These are phyloP conservation scores for Oreortyx pictus DNA, from an alignment of 2,797 vertebrate species.

Conservation along the genomic window DNA sequence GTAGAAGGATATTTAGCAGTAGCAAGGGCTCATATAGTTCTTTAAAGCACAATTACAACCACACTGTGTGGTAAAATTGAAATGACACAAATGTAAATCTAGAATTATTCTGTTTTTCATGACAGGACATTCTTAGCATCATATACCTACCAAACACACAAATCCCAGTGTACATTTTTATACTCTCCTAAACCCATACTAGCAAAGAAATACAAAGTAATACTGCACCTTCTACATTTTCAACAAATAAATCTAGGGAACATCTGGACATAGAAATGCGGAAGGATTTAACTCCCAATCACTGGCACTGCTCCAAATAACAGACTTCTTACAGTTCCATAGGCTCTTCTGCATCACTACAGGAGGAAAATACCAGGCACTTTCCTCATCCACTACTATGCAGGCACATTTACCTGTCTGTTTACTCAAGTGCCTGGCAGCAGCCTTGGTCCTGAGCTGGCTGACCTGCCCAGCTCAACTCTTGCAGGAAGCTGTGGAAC, in stretches of 20 bases:
- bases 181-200: background rate
- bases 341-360: background rate
- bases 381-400: background rate
- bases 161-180: background rate
- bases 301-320: background rate
- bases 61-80: background rate
- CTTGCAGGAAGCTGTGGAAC: background rate
- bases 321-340: background rate
- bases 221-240: background rate
- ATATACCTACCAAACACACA: background rate
- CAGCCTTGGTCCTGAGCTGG: background rate
- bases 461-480: background rate
- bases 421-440: background rate
- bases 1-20: background rate
- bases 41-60: background rate
- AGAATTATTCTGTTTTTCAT: background rate
- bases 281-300: background rate
- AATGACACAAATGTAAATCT: background rate
- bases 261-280: background rate
- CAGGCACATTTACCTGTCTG: rapidly evolving
- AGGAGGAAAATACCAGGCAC: background rate
- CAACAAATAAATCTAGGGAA: background rate
- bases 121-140: background rate
- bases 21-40: rapidly evolving
- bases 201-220: background rate